Percentiles rank a stretch among this genome's conserved stretches.
These are phyloP conservation scores for Andrena minutula DNA, from an alignment of 2,888 invertebrate species.

Conservation along the genomic window DNA sequence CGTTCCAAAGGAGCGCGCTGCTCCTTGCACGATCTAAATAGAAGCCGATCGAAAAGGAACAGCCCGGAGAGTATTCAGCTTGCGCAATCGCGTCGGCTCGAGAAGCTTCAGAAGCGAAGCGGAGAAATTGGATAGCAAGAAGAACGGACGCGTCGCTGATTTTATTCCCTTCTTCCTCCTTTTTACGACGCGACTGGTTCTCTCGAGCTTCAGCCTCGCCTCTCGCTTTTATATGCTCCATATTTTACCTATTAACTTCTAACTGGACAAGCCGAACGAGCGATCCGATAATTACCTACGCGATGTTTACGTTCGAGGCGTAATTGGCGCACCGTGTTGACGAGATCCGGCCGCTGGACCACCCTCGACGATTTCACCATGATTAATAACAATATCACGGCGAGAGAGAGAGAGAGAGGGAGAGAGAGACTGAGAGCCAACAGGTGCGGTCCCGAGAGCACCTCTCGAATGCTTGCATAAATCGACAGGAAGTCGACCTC, in stretches of 20 bases:
- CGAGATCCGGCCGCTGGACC: conserved; percentile 47
- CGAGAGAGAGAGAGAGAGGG: background rate
- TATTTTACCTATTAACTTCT: conserved; percentile 17
- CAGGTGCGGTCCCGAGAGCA: conserved; percentile 14
- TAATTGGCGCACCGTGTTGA: conserved; percentile 48
- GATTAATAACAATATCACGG: conserved; percentile 59
- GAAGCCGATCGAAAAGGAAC: conserved; percentile 28
- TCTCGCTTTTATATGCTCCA: background rate
- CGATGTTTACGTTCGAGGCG: conserved; percentile 33
- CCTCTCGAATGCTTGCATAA: conserved; percentile 61
- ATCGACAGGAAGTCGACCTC: conserved; percentile 41
- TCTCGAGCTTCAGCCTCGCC: background rate
- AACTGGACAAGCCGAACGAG: conserved; percentile 2
- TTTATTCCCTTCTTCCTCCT: background rate
- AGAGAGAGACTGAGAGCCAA: background rate
- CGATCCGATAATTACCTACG: conserved; percentile 4
- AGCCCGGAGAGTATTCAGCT: conserved; percentile 6
- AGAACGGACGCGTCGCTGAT: background rate
- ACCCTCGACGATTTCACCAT: conserved; percentile 65
- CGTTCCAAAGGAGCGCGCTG: conserved; percentile 15
- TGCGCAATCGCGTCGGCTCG: conserved; percentile 28
- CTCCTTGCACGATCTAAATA: conserved; percentile 3
- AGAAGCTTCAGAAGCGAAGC: conserved; percentile 25
- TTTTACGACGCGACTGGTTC: background rate
- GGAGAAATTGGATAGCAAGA: background rate